Evolutionary conservation across 2,113 vertebrate species (phyloP).

Genomic region (Callipepla squamata): DNA sequence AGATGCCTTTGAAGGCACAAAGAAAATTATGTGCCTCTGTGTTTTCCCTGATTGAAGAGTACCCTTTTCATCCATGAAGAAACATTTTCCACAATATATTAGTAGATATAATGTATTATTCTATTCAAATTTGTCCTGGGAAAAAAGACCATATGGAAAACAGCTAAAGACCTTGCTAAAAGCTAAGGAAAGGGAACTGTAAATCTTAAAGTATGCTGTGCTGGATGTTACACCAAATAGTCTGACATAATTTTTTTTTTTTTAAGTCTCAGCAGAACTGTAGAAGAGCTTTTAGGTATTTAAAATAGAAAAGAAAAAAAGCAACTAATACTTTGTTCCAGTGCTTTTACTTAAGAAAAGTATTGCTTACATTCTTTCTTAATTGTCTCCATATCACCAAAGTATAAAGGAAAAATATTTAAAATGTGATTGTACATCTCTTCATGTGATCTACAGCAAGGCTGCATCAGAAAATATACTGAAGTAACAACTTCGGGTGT

Average conservation of each 20-base stretch:
- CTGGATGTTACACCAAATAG: constrained; percentile 12
- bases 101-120: constrained; percentile 24
- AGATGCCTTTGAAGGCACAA: not conserved
- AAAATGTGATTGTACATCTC: not conserved
- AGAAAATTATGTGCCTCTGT: not conserved
- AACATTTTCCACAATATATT: constrained; percentile 1
- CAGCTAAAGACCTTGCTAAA: not conserved
- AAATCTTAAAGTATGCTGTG: constrained; percentile 39
- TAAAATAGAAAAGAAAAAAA: not conserved
- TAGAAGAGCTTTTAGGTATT: not conserved
- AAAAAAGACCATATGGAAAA: constrained; percentile 55
- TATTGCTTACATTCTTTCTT: not conserved
- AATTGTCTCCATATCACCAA: not conserved
- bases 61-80: constrained; percentile 3
- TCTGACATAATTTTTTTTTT: constrained; percentile 9
- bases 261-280: constrained; percentile 16
- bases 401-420: not conserved
- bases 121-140: constrained; percentile 39
- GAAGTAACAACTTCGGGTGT: not conserved
- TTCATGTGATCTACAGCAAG: not conserved
- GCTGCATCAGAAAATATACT: constrained; percentile 12
- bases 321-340: not conserved
- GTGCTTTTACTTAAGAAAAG: not conserved
- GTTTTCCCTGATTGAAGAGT: constrained; percentile 21
- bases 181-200: constrained; percentile 26